These are phyloP conservation scores for Enteromius paludinosus DNA, from an alignment of 2,797 vertebrate genomes.

Conservation along the genomic window DNA sequence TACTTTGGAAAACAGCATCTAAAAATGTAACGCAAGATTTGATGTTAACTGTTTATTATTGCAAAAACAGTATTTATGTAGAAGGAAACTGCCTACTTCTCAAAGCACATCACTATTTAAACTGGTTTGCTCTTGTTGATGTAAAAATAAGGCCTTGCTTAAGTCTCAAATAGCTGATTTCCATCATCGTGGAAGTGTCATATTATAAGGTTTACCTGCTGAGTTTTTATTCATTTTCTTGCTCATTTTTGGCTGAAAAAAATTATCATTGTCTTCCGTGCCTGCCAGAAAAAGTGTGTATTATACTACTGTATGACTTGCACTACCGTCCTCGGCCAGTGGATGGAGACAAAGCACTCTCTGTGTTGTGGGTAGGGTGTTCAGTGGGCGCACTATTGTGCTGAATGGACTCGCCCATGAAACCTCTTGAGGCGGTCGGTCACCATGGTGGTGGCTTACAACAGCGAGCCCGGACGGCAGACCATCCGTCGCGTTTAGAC, in stretches of 20 bases:
- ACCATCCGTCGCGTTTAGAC: constrained; percentile 65
- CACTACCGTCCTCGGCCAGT: constrained; percentile 53
- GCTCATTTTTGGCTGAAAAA: background rate
- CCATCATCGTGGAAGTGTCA: background rate
- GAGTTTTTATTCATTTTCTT: background rate
- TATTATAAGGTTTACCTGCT: background rate
- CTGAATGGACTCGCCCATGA: constrained; percentile 78
- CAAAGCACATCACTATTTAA: background rate
- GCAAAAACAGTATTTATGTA: background rate
- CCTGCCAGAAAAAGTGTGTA: background rate
- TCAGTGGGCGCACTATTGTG: constrained; percentile 40
- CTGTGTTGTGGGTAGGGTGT: constrained; percentile 37
- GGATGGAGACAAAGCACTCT: constrained; percentile 63
- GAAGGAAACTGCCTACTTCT: background rate
- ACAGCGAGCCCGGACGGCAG: constrained; percentile 68
- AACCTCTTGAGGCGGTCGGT: constrained; percentile 74
- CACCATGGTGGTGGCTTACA: constrained; percentile 84
- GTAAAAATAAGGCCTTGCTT: background rate
- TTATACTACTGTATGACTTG: background rate
- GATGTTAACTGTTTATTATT: background rate
- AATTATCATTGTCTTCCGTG: background rate
- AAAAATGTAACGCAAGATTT: background rate
- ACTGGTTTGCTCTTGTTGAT: constrained; percentile 9
- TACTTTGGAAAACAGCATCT: background rate
- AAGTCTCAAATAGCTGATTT: background rate